Evolutionary conservation across 1,140 invertebrate genomes (phyloP).

Genomic region (Archivesica marissinica): DNA sequence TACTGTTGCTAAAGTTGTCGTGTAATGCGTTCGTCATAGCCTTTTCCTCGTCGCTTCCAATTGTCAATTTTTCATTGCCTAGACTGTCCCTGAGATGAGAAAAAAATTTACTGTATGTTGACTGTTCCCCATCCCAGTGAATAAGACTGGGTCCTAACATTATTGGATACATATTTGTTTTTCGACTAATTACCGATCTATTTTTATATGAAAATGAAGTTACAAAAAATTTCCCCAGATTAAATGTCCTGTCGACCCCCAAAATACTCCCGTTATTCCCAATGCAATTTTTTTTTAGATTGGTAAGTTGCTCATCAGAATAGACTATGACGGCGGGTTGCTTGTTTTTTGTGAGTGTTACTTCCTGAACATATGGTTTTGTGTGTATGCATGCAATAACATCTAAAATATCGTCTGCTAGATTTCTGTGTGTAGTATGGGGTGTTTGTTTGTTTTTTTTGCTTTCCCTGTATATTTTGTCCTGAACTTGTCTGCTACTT

Average conservation of each 20-base stretch:
- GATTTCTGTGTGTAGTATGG: neutral
- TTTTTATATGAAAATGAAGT: conserved; percentile 19
- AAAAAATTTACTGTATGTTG: conserved; percentile 19
- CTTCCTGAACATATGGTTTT: neutral
- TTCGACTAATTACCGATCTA: neutral
- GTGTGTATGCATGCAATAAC: neutral
- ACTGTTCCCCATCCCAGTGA: conserved; percentile 17
- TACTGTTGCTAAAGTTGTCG: no score
- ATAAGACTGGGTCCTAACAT: neutral
- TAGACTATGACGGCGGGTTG: neutral
- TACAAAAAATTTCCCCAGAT: neutral
- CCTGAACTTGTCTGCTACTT: conserved; percentile 20
- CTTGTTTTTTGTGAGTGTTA: conserved; percentile 3
- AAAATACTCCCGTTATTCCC: conserved; percentile 4
- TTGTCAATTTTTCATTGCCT: neutral
- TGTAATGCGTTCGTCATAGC: no score
- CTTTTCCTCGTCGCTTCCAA: conserved; percentile 13
- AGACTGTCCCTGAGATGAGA: neutral
- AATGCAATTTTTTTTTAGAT: conserved; percentile 5
- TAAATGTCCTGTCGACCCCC: conserved; percentile 30
- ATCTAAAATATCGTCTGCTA: neutral
- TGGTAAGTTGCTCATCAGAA: neutral
- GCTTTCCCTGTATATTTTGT: conserved; percentile 16
- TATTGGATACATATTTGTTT: conserved; percentile 1
- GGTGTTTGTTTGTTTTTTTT: neutral